Base-by-base conservation (phyloP, 1,140 invertebrate genomes). In the Drosophila setifemur region DNA sequence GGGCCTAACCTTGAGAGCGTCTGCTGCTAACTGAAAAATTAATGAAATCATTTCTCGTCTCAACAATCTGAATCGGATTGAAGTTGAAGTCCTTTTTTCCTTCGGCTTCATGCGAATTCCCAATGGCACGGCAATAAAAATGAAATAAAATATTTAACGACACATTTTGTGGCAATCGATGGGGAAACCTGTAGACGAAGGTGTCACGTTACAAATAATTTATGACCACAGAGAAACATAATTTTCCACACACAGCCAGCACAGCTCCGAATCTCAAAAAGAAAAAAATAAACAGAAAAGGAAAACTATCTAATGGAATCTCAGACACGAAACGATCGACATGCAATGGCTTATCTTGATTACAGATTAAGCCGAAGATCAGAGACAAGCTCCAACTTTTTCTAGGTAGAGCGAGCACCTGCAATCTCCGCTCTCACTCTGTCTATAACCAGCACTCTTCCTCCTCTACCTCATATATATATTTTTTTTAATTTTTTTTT, bases 141-240 rank as follows among this genome's bases (percentile, higher is more conserved):
- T 60, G 52, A 82, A 78, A 78, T 85, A 72, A 83, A 82, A 82
- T 83, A 71, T 83, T 71, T 83, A 78, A 83, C 58, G 79, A 81
- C 76, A 58, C 52, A 66, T 66, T 72, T 48, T 26, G 35, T 44
- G 40, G 52, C 42, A 23, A 55, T 57, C 66, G 25, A 33, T 35
- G 40, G 54, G 45, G 28, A 40, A 77, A 77, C 77, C 77, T 77
- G 79, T 64, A 68, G 78, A 75, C 69, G 86, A 89, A 89, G 88
- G 88, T 89, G 88, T 89, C 88, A 77, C 82, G 87, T 89, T 87
- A 89, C 88, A 79, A 78, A 89, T 89, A 89, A 89, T 89, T 89
- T 89, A 89, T 73, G 77, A 39, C 76, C 76, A 63, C 71, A 73
- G 44, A 45, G 48, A 72, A 81, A 70, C 53, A 81, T 82, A 76